A percentile compares a stretch with the other conserved stretches of the same genome.
phyloP scores from a whole-genome alignment of 2,888 invertebrate species.

The Steinernema hermaphroditum region DNA sequence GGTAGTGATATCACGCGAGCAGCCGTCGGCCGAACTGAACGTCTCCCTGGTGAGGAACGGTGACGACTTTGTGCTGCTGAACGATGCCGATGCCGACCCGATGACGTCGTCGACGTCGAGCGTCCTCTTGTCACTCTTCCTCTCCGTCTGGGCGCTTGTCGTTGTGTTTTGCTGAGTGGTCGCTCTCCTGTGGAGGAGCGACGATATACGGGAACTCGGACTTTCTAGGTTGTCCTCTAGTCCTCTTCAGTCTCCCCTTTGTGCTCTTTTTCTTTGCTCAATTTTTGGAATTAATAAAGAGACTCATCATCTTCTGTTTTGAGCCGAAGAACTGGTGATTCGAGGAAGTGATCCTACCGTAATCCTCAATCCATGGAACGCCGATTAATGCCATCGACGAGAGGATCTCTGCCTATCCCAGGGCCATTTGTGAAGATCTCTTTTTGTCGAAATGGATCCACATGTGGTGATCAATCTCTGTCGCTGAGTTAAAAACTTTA shows the following conservation, averaged over 20 bases:
- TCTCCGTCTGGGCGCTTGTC: not conserved
- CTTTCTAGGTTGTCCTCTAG: not conserved
- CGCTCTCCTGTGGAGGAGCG: conserved; percentile 17
- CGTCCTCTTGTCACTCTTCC: not conserved
- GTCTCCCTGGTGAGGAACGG: conserved; percentile 34
- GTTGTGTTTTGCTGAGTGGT: not conserved
- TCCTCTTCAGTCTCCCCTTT: conserved; percentile 47
- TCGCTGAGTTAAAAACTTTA: no score
- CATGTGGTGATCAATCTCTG: no score
- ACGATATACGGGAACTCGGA: not conserved
- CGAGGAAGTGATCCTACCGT: no score
- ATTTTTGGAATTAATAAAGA: conserved; percentile 44
- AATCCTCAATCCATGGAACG: no score
- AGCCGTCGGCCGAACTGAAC: conserved; percentile 35
- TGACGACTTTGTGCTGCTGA: not conserved
- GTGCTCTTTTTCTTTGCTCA: conserved; percentile 40
- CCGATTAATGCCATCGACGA: no score
- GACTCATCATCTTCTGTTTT: conserved; percentile 35
- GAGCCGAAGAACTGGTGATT: no score
- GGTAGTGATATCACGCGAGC: conserved; percentile 37
- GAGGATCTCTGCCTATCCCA: no score
- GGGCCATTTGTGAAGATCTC: no score
- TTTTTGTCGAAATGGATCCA: no score
- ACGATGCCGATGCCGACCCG: not conserved
- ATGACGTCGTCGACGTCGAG: not conserved